Percentiles rank a stretch among this genome's conserved stretches.
Evolutionary conservation across 1,140 invertebrate species (phyloP).

Genomic region (Drosophila bocki): DNA sequence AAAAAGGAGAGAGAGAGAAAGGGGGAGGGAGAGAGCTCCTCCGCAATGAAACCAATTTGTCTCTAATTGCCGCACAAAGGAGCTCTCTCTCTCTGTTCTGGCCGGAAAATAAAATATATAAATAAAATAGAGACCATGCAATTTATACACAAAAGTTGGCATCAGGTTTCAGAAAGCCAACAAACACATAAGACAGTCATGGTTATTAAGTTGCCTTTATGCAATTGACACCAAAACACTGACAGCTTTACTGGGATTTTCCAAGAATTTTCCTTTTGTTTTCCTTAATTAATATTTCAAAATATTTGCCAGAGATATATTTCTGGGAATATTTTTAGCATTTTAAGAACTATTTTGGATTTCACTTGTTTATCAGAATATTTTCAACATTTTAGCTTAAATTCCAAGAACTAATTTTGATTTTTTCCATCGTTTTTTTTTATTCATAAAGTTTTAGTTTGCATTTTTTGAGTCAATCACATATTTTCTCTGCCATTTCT

Average conservation of each 20-base stretch:
- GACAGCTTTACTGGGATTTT: neutral
- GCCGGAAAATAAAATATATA: constrained; percentile 20
- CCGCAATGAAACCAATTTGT: constrained; percentile 23
- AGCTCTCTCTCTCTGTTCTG: neutral
- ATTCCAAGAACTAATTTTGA: neutral
- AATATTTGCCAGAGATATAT: neutral
- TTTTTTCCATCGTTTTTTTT: neutral
- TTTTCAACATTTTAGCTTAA: neutral
- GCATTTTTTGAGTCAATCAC: constrained; percentile 9
- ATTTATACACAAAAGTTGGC: constrained; percentile 9
- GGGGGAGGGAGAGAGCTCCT: too few species aligned
- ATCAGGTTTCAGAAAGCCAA: neutral
- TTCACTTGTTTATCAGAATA: too few species aligned
- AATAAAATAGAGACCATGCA: constrained; percentile 13
- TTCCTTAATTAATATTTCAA: neutral
- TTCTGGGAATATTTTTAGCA: too few species aligned
- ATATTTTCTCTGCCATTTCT: neutral
- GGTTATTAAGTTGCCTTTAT: neutral
- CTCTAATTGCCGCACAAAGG: constrained; percentile 14
- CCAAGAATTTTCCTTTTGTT: neutral
- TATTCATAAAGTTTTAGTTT: neutral
- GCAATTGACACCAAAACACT: neutral
- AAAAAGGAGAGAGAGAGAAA: neutral
- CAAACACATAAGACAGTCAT: neutral
- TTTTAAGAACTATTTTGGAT: too few species aligned